Evolutionary conservation across 2,113 vertebrate genomes (phyloP).

Genomic region (Pseudolaguvia tuberculata): DNA sequence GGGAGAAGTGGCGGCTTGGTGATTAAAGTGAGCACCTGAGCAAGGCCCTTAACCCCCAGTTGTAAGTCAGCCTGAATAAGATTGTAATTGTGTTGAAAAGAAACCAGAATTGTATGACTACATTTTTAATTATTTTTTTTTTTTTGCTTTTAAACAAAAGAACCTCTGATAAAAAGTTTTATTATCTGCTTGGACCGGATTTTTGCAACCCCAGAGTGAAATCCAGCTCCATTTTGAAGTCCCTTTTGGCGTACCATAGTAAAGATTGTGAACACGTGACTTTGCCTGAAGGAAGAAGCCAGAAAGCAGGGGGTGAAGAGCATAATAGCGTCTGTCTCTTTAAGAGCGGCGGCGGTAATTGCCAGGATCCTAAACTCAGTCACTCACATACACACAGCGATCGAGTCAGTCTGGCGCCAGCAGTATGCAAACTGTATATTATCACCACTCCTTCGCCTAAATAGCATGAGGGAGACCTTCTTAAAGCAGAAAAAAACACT

Average conservation of each 20-base stretch:
- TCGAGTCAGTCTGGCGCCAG: slow-evolving; percentile 96
- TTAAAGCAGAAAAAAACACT: slow-evolving; percentile 77
- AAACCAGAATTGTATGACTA: too few species aligned
- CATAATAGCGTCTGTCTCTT: slow-evolving; percentile 77
- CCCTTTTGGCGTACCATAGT: slow-evolving; percentile 35
- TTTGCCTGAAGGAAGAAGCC: slow-evolving; percentile 58
- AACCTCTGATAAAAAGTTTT: not conserved
- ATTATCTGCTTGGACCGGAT: too few species aligned
- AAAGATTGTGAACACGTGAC: slow-evolving; percentile 58
- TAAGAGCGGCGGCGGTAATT: slow-evolving; percentile 88
- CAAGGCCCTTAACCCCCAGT: too few species aligned
- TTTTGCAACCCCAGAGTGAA: not conserved
- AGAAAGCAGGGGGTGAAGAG: slow-evolving; percentile 52
- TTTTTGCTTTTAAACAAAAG: not conserved
- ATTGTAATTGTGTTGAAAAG: too few species aligned
- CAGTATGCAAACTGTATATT: slow-evolving; percentile 91
- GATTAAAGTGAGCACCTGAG: too few species aligned
- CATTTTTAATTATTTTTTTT: too few species aligned
- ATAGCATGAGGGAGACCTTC: slow-evolving; percentile 77
- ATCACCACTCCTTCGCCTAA: slow-evolving; percentile 93
- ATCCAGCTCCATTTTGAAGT: not conserved
- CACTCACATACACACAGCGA: slow-evolving; percentile 87
- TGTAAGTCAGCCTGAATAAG: too few species aligned
- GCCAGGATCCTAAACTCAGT: slow-evolving; percentile 83
- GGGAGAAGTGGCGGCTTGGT: too few species aligned